Percentiles rank a stretch among this genome's conserved stretches.
Conservation (phyloP, 30 jellyfish, hydroid and myxozoan genomes). For the Morbakka virulenta region DNA sequence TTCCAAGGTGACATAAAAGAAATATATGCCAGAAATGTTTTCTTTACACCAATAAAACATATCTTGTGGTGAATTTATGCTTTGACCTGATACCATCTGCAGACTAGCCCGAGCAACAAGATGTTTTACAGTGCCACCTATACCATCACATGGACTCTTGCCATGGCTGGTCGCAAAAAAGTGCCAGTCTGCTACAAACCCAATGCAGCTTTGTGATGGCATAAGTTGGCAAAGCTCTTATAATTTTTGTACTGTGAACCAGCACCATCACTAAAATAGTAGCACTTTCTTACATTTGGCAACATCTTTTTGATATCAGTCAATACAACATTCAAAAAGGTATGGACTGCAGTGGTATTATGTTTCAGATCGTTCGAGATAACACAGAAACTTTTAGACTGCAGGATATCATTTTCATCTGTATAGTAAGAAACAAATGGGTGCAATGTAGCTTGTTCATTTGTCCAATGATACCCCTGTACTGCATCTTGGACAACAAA, state of each 20-base stretch:
- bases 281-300: background rate
- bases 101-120: conserved; percentile 59
- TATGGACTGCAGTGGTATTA: conserved; percentile 14
- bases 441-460: conserved; percentile 25
- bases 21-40: conserved; percentile 14
- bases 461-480: conserved; percentile 37
- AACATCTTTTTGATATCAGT: background rate
- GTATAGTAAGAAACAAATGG: conserved; percentile 9
- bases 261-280: conserved; percentile 56
- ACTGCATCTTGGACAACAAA: conserved; percentile 26
- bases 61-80: conserved; percentile 4
- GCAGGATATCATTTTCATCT: background rate
- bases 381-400: background rate
- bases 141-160: conserved; percentile 56
- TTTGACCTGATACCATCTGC: conserved; percentile 23
- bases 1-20: conserved; percentile 9
- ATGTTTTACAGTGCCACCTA: conserved; percentile 42
- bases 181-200: conserved; percentile 54
- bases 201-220: conserved; percentile 36
- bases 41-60: conserved; percentile 24
- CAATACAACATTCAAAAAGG: background rate
- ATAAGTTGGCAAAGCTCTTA: conserved; percentile 37
- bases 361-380: background rate
- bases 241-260: conserved; percentile 53
- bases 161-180: conserved; percentile 52